These are phyloP conservation scores for Hassar affinis DNA, from an alignment of 2,113 vertebrate species.

Conservation along the genomic window DNA sequence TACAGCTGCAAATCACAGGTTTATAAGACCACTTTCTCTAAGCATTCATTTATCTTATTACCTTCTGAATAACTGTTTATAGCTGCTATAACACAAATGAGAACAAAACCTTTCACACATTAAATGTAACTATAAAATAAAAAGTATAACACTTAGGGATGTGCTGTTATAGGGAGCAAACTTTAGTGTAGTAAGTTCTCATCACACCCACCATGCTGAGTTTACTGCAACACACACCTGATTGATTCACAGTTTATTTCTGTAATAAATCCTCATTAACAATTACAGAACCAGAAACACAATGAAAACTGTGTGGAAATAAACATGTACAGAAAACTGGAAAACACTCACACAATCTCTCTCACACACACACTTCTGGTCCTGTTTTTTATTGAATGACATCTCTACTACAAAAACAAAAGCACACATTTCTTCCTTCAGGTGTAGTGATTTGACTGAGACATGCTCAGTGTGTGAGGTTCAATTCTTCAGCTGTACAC, in stretches of 20 bases:
- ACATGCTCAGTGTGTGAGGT: not conserved
- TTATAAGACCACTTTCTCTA: not conserved
- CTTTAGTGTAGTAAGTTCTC: no score
- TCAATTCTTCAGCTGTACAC: not conserved
- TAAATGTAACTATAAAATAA: not conserved
- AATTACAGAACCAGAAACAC: slow-evolving; percentile 32
- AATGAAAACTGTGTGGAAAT: not conserved
- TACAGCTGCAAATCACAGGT: not conserved
- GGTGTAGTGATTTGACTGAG: not conserved
- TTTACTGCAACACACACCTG: not conserved
- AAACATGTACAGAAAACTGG: not conserved
- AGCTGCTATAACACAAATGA: not conserved
- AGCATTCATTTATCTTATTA: no score
- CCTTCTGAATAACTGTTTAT: not conserved
- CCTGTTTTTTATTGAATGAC: not conserved
- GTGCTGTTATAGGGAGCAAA: no score
- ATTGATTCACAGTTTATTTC: slow-evolving; percentile 42
- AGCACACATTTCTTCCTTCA: not conserved
- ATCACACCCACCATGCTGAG: no score
- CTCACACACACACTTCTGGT: not conserved
- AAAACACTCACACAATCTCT: not conserved
- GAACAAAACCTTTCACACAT: not conserved
- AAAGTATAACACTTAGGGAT: no score
- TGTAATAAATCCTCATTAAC: slow-evolving; percentile 46
- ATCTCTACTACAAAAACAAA: slow-evolving; percentile 9